Base-by-base conservation (phyloP, 2,888 invertebrate genomes). In the Maniola hyperantus region DNA sequence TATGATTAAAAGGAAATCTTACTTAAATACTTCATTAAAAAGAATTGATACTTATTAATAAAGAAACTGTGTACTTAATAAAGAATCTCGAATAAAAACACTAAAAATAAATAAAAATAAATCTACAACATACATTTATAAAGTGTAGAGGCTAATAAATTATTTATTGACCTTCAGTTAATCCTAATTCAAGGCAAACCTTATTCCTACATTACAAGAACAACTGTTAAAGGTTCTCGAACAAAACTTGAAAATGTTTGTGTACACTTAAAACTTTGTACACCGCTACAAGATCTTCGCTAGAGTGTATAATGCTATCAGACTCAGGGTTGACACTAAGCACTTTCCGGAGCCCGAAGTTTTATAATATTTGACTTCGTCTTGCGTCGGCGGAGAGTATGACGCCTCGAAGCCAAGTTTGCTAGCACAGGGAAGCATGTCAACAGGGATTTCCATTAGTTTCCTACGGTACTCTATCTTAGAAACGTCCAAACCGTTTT, bases 291-390 rank as follows among this genome's bases (percentile, higher is more conserved):
- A 80, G 62, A 79, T 70, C 64, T 71, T 76, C 59, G 75, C 71
- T 50, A 81, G 26, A 26, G 72, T 70, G 39, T 79, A 69, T 50
- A 80, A 62, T 26, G 76, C 36, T 63, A 78, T 55, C 65, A 83
- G 73, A 74, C 74, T 74, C n/a, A 74, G 68, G 59, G 74, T 64
- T 50, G 77, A 74, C 64, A 74, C 71, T 39, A 76, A 67, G 42
- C 73, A 61, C 53, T 65, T 74, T 33, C 62, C 71, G 72, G 81
- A 79, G 18, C 86, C 85, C 48, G 89, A 86, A 39, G 89, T 80
- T 74, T 88, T 85, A 74, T 86, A 91, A 77, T 88, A 90, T 76
- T 87, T 91, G 20, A 91, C 91, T 81, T 91, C 91, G 51, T 91
- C 90, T 76, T 91, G 91, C 26, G 89, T 90, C 0, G 91, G 91